Conservation (phyloP, 64 coral and sea anemone genomes). For the Pachyseris speciosa region DNA sequence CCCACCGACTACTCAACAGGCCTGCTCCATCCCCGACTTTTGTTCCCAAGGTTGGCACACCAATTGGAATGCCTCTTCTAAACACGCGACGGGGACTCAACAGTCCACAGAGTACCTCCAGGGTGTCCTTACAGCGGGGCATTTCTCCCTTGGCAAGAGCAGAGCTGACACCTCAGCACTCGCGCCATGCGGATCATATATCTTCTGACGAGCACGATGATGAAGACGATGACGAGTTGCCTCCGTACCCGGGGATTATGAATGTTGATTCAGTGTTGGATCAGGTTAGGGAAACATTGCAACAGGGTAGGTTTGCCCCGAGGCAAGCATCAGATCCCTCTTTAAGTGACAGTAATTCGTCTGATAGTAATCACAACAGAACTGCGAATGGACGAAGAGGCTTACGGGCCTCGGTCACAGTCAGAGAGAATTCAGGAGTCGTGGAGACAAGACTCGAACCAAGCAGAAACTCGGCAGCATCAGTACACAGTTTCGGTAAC, state of each 20-base stretch:
- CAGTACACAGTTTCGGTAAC: background rate
- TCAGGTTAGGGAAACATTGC: slow-evolving; percentile 39
- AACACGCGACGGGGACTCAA: background rate
- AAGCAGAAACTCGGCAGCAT: background rate
- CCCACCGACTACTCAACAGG: background rate
- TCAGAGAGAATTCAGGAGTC: background rate
- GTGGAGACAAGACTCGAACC: background rate
- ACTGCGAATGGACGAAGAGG: background rate
- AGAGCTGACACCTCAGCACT: slow-evolving; percentile 13
- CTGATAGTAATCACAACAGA: background rate
- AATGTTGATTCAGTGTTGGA: slow-evolving; percentile 35
- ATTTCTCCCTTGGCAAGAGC: slow-evolving; percentile 29
- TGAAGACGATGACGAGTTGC: slow-evolving; percentile 31
- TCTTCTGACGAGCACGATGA: slow-evolving; percentile 25
- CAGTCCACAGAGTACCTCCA: background rate
- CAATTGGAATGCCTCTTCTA: slow-evolving; percentile 34
- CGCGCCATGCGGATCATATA: background rate
- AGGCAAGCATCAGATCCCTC: slow-evolving; percentile 16
- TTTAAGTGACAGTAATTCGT: slow-evolving; percentile 42
- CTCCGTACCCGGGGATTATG: background rate
- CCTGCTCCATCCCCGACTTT: background rate
- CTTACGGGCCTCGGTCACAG: background rate
- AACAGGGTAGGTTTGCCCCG: background rate
- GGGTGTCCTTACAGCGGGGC: slow-evolving; percentile 21
- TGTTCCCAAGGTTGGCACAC: slow-evolving; percentile 5